Conservation (phyloP, 1,140 invertebrate species). For the Ceratina australensis region DNA sequence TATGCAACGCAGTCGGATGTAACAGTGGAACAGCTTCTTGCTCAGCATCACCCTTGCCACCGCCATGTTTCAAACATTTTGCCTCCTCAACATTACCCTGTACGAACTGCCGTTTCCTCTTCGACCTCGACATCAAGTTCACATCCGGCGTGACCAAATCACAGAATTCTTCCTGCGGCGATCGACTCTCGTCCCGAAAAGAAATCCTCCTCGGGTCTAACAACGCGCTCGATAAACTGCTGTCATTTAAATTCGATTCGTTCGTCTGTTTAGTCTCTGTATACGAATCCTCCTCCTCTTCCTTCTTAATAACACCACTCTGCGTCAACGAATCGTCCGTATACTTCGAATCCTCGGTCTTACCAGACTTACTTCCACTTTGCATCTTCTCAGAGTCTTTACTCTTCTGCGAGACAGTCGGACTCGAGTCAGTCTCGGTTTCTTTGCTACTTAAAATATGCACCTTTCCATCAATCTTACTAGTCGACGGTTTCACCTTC, state of each 20-base stretch:
- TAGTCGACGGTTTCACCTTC: conserved; percentile 67
- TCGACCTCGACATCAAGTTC: conserved; percentile 72
- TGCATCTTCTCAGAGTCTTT: conserved; percentile 58
- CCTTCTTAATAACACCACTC: conserved; percentile 40
- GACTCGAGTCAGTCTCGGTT: conserved; percentile 61
- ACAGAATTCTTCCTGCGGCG: conserved; percentile 72
- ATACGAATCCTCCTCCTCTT: conserved; percentile 52
- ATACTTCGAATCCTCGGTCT: conserved; percentile 51
- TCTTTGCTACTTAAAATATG: conserved; percentile 61
- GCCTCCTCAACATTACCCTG: conserved; percentile 59
- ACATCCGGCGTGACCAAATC: conserved; percentile 74
- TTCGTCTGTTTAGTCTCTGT: conserved; percentile 46
- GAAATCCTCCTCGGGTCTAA: conserved; percentile 75
- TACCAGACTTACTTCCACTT: conserved; percentile 33
- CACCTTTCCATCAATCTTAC: conserved; percentile 63
- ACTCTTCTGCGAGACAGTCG: conserved; percentile 52
- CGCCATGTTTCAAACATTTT: conserved; percentile 48
- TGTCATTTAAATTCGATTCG: conserved; percentile 63
- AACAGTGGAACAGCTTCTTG: conserved; percentile 62
- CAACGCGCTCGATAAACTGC: conserved; percentile 62
- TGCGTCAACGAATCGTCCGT: conserved; percentile 51
- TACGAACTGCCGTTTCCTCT: conserved; percentile 65
- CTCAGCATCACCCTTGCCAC: conserved; percentile 33
- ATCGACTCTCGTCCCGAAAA: conserved; percentile 70
- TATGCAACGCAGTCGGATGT: conserved; percentile 75